Evolutionary conservation across 2,113 vertebrate genomes (phyloP).

Genomic region (Oryzias javanicus): DNA sequence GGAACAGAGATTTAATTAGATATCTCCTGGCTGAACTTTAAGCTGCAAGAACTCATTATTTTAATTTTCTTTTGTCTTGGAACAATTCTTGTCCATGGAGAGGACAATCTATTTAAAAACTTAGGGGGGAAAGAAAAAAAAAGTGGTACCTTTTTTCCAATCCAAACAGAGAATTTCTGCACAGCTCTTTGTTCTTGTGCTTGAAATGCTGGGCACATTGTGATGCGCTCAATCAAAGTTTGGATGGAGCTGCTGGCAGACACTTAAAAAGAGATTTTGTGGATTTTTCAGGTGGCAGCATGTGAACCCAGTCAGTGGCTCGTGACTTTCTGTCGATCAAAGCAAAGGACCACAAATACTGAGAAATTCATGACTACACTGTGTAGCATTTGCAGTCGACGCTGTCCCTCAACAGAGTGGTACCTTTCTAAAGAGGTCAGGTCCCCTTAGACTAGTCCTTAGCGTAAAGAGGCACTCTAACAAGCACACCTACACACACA

Average conservation of each 20-base stretch:
- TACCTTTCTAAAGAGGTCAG: constrained; percentile 55
- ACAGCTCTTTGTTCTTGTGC: constrained; percentile 28
- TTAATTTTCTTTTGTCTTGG: constrained; percentile 42
- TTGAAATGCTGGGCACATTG: constrained; percentile 59
- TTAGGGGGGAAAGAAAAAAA: constrained; percentile 36
- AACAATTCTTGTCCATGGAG: constrained; percentile 30
- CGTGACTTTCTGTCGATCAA: constrained; percentile 33
- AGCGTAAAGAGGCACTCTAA: constrained; percentile 23
- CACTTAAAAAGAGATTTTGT: constrained; percentile 62
- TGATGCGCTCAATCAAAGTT: constrained; percentile 61
- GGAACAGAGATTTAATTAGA: constrained; percentile 59
- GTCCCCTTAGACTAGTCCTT: constrained; percentile 43
- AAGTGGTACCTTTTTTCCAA: constrained; percentile 13
- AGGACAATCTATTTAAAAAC: constrained; percentile 42
- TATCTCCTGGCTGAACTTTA: constrained; percentile 42
- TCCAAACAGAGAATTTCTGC: constrained; percentile 30
- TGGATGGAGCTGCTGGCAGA: constrained; percentile 58
- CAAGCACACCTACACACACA: constrained; percentile 10
- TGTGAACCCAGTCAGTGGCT: constrained; percentile 40
- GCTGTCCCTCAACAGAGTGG: constrained; percentile 21
- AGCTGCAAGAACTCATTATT: constrained; percentile 50
- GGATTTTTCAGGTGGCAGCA: constrained; percentile 58
- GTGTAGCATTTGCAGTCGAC: constrained; percentile 38
- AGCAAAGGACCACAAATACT: constrained; percentile 38
- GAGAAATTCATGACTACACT: constrained; percentile 49